Conservation (phyloP, 2,797 vertebrate species). For the Oreochromis grahami region DNA sequence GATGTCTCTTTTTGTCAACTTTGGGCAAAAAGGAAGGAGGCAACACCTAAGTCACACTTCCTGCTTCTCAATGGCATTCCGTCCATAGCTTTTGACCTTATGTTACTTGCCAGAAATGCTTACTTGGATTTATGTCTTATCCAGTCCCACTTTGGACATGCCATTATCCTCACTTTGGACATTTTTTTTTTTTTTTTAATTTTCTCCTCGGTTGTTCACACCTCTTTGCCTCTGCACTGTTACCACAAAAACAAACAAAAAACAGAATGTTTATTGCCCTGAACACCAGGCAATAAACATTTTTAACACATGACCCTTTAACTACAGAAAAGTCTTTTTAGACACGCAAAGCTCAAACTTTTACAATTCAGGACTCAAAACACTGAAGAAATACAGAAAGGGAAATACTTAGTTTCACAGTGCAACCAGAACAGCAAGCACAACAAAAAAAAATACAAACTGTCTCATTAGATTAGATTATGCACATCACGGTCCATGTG, state of each 20-base stretch:
- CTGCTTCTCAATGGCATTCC: not conserved
- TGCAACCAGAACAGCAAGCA: not conserved
- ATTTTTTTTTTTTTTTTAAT: not conserved
- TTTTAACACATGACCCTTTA: not conserved
- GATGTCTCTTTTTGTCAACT: not conserved
- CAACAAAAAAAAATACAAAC: not conserved
- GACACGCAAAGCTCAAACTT: not conserved
- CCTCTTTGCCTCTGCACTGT: not conserved
- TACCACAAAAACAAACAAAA: not conserved
- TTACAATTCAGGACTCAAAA: not conserved
- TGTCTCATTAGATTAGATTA: not conserved
- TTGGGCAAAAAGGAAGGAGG: not conserved
- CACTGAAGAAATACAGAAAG: not conserved
- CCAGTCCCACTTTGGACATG: not conserved
- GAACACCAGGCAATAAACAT: not conserved
- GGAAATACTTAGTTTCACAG: not conserved
- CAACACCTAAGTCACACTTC: constrained; percentile 9
- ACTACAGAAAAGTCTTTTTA: not conserved
- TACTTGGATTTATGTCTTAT: not conserved
- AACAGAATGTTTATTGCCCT: not conserved
- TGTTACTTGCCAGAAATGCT: not conserved
- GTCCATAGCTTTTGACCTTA: not conserved
- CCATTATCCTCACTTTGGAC: no score
- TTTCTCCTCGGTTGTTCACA: not conserved
- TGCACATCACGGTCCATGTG: not conserved